phyloP scores from a whole-genome alignment of 2,888 invertebrate species.

The Palloptera scutellata region DNA sequence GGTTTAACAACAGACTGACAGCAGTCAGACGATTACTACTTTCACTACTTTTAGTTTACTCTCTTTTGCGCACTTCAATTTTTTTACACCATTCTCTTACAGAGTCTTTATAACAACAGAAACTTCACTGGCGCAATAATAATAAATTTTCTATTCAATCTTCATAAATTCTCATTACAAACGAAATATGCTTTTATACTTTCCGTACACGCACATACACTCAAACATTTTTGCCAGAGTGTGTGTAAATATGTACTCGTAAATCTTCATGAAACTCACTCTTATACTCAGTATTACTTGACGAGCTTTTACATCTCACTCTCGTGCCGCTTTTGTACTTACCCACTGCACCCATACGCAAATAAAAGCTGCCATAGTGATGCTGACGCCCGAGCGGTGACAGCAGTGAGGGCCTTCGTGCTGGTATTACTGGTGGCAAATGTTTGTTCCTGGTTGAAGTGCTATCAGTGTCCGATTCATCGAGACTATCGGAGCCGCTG shows the following conservation, averaged over 20 bases:
- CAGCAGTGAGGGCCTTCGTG: slow-evolving; percentile 66
- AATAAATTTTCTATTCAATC: slow-evolving; percentile 2
- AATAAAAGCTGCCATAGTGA: slow-evolving; percentile 91
- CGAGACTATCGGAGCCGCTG: slow-evolving; percentile 68
- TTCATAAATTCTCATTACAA: slow-evolving; percentile 33
- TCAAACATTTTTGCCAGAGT: not conserved
- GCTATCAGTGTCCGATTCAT: slow-evolving; percentile 67
- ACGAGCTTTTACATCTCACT: not conserved
- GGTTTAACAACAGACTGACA: too few species aligned
- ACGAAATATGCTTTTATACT: slow-evolving; percentile 19
- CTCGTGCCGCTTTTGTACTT: too few species aligned
- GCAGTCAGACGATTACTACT: too few species aligned
- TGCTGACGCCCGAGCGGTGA: slow-evolving; percentile 70
- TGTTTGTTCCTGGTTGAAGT: slow-evolving; percentile 58
- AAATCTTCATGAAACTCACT: not conserved
- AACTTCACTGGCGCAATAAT: not conserved
- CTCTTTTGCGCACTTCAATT: too few species aligned
- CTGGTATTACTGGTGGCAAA: slow-evolving; percentile 65
- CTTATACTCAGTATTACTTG: too few species aligned
- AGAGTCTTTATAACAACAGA: too few species aligned
- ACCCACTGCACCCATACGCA: slow-evolving; percentile 93
- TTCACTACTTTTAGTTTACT: too few species aligned
- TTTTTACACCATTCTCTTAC: too few species aligned
- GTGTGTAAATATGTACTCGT: not conserved
- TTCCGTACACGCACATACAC: not conserved